A percentile compares a stretch with the other conserved stretches of the same genome.
These are phyloP conservation scores for Sesia bembeciformis DNA, from an alignment of 2,888 invertebrate genomes.

Conservation along the genomic window DNA sequence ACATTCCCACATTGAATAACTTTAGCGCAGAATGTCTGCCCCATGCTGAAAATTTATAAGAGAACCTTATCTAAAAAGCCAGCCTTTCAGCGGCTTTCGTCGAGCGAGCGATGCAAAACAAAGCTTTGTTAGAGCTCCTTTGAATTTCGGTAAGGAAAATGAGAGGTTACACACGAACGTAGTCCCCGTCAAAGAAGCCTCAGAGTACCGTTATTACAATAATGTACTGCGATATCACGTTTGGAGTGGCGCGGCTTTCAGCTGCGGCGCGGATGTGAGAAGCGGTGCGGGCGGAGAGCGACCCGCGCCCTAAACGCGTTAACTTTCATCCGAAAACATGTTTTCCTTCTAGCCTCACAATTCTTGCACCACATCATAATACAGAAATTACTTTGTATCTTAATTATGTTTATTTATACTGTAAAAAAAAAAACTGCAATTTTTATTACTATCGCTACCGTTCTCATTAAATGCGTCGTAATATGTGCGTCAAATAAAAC, in stretches of 20 bases:
- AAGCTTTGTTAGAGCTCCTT: conserved; percentile 70
- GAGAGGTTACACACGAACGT: conserved; percentile 63
- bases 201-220: conserved; percentile 66
- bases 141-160: conserved; percentile 72
- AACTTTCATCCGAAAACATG: conserved; percentile 6
- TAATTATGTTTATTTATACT: too few species aligned
- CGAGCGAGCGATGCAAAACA: conserved; percentile 67
- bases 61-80: conserved; percentile 70
- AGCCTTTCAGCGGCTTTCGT: conserved; percentile 63
- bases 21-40: conserved; percentile 51
- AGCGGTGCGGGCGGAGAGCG: not conserved
- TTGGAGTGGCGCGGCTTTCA: conserved; percentile 38
- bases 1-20: conserved; percentile 59
- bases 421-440: too few species aligned
- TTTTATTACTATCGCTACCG: too few species aligned
- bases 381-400: too few species aligned
- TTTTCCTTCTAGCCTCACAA: conserved; percentile 5
- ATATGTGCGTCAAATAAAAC: too few species aligned
- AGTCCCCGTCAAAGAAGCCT: conserved; percentile 57
- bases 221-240: conserved; percentile 60
- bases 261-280: conserved; percentile 7
- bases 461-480: too few species aligned
- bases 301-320: conserved; percentile 6
- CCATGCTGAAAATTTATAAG: conserved; percentile 62
- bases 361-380: not conserved